These are phyloP conservation scores for Megalurothrips usitatus DNA, from an alignment of 2,888 invertebrate genomes.

Conservation along the genomic window DNA sequence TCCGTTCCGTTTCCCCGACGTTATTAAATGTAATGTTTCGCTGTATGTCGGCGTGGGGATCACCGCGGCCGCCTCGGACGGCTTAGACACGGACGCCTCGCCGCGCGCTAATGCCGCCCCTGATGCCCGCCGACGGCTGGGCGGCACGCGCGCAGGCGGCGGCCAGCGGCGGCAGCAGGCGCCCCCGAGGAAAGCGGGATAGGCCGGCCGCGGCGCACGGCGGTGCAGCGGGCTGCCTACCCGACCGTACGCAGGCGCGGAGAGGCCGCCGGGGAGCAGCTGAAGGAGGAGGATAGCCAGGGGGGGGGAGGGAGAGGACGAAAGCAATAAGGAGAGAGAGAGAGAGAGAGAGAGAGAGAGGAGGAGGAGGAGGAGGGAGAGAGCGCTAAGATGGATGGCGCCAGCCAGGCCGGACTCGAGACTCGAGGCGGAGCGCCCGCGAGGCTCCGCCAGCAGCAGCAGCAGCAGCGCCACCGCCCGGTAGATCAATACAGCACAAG, in stretches of 20 bases:
- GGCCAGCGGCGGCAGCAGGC: no score
- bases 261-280: slow-evolving; percentile 22
- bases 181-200: no score
- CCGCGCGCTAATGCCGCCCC: not conserved
- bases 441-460: not conserved
- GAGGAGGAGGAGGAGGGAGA: not conserved
- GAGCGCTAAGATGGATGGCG: slow-evolving; percentile 28
- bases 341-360: slow-evolving; percentile 3
- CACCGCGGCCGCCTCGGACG: no score
- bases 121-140: not conserved
- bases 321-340: slow-evolving; percentile 14
- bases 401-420: not conserved
- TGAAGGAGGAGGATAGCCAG: not conserved
- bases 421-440: not conserved
- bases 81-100: not conserved
- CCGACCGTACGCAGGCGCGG: no score
- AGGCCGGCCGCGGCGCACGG: no score
- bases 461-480: not conserved
- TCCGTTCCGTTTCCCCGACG: no score
- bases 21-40: no score
- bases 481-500: not conserved
- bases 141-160: not conserved
- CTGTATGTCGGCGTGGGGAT: no score
- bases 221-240: no score
- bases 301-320: slow-evolving; percentile 15